These are phyloP conservation scores for Lutjanus campechanus DNA, from an alignment of 2,797 vertebrate genomes.

Conservation along the genomic window DNA sequence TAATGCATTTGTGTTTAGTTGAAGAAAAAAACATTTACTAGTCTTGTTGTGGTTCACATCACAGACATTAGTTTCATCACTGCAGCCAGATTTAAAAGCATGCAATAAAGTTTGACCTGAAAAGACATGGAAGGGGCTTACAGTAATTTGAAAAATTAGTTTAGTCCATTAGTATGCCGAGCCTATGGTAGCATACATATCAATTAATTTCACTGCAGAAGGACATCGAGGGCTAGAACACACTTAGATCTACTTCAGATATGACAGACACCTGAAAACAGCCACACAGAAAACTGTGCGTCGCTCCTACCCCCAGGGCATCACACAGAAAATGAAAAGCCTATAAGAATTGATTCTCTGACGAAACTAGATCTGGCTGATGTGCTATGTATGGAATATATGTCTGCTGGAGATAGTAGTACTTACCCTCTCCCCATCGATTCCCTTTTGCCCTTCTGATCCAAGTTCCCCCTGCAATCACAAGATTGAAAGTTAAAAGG, in stretches of 20 bases:
- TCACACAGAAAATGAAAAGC: conserved; percentile 81
- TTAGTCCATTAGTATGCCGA: conserved; percentile 77
- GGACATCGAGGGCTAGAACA: conserved; percentile 61
- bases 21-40: neutral
- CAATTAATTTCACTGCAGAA: conserved; percentile 75
- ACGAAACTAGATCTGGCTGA: conserved; percentile 79
- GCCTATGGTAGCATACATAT: conserved; percentile 64
- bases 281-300: conserved; percentile 63
- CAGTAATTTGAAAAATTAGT: conserved; percentile 71
- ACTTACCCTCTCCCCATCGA: conserved; percentile 84
- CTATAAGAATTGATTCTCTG: conserved; percentile 84
- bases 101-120: conserved; percentile 69
- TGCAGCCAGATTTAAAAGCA: conserved; percentile 61
- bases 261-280: conserved; percentile 76
- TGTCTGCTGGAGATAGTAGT: conserved; percentile 79
- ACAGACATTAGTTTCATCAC: conserved; percentile 66
- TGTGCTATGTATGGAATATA: conserved; percentile 83
- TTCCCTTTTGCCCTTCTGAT: conserved; percentile 79
- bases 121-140: conserved; percentile 58
- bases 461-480: conserved; percentile 82
- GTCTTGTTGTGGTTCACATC: conserved; percentile 31
- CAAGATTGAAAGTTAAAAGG: conserved; percentile 75
- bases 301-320: conserved; percentile 66
- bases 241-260: conserved; percentile 73
- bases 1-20: conserved; percentile 1